A percentile compares a stretch with the other conserved stretches of the same genome.
Evolutionary conservation across 2,888 invertebrate genomes (phyloP).

Genomic region (Dasysyrphus albostriatus): DNA sequence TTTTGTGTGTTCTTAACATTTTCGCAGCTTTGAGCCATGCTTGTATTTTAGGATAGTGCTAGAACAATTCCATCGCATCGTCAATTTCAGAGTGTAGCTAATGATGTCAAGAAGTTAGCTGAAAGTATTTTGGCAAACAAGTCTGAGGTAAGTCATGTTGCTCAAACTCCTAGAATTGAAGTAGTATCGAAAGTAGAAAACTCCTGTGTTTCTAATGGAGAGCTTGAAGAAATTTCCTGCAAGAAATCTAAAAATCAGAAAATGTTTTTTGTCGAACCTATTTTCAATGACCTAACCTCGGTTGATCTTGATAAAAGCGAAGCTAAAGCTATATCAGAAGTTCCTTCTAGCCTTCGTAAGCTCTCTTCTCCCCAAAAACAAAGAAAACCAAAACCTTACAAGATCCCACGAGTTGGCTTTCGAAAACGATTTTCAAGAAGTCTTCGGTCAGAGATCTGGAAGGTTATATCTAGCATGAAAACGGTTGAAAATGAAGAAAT

Average conservation of each 20-base stretch:
- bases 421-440: conserved; percentile 70
- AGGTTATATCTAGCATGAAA: conserved; percentile 72
- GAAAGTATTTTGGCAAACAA: conserved; percentile 79
- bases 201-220: neutral
- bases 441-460: conserved; percentile 76
- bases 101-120: conserved; percentile 81
- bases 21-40: neutral
- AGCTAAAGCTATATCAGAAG: conserved; percentile 77
- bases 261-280: neutral
- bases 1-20: neutral
- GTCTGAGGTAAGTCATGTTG: conserved; percentile 71
- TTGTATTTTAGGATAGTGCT: conserved; percentile 78
- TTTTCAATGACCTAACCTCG: neutral
- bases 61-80: conserved; percentile 80
- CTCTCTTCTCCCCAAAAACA: neutral
- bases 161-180: neutral
- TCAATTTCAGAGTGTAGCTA: conserved; percentile 81
- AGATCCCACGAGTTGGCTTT: conserved; percentile 38
- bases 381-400: neutral
- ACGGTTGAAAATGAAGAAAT: neutral
- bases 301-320: conserved; percentile 3
- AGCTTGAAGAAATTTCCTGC: neutral
- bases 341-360: conserved; percentile 78
- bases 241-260: neutral
- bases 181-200: too few species aligned